Conservation (phyloP, 2,113 vertebrate genomes). For the Osmerus eperlanus region DNA sequence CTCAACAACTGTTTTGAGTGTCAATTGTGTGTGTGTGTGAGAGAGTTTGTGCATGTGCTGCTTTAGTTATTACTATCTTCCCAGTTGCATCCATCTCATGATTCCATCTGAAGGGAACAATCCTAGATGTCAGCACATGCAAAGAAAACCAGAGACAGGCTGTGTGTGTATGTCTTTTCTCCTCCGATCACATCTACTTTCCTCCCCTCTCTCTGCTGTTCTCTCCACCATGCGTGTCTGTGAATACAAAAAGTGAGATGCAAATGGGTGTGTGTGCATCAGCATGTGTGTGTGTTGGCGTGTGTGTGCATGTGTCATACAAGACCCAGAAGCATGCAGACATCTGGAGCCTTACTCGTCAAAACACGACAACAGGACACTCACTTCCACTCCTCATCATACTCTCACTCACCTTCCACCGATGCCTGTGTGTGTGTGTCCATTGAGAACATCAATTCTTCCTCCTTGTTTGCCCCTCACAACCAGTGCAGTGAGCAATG, state of each 20-base stretch:
- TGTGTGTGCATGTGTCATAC: conserved; percentile 5
- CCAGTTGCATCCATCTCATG: neutral
- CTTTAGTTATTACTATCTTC: neutral
- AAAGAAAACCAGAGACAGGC: neutral
- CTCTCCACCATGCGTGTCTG: too few relatives aligned
- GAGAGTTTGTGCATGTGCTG: neutral
- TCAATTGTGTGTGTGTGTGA: neutral
- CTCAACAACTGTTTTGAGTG: too few relatives aligned
- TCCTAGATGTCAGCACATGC: neutral
- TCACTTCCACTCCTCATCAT: conserved; percentile 29
- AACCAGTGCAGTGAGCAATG: conserved; percentile 42
- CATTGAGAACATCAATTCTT: neutral
- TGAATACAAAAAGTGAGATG: too few relatives aligned
- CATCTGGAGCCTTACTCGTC: conserved; percentile 59
- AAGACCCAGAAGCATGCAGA: conserved; percentile 44
- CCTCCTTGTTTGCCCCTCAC: conserved; percentile 47
- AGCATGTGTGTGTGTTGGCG: neutral
- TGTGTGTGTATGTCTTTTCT: neutral
- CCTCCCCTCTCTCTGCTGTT: neutral
- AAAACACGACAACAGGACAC: conserved; percentile 26
- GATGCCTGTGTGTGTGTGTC: neutral
- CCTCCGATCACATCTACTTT: neutral
- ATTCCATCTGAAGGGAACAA: neutral
- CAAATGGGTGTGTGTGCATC: conserved; percentile 2
- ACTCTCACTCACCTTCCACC: neutral